A percentile compares a stretch with the other conserved stretches of the same genome.
Conservation (phyloP, 2,888 invertebrate species). For the Folsomia candida region DNA sequence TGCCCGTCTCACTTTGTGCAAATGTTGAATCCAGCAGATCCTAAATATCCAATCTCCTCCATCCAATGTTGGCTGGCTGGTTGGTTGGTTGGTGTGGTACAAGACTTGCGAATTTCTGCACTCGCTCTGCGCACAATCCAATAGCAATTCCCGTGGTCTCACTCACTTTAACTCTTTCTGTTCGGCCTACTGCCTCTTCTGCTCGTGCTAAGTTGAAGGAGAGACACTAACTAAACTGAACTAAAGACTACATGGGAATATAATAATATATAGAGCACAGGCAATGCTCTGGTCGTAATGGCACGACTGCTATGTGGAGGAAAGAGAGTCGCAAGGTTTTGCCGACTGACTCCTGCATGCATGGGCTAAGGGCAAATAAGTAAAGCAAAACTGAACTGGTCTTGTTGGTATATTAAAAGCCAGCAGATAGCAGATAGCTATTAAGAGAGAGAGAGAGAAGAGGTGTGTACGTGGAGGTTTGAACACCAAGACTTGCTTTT, state of each 20-base stretch:
- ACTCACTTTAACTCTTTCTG: neutral
- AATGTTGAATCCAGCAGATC: conserved; percentile 6
- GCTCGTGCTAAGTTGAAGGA: neutral
- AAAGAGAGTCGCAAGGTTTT: too few species aligned
- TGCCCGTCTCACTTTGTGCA: conserved; percentile 5
- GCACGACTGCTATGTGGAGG: too few species aligned
- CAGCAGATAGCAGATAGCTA: too few species aligned
- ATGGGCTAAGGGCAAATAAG: too few species aligned
- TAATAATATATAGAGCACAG: neutral
- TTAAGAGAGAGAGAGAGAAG: too few species aligned
- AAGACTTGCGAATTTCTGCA: conserved; percentile 1
- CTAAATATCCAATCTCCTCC: neutral
- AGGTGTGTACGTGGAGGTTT: neutral
- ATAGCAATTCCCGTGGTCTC: neutral
- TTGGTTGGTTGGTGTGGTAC: too few species aligned
- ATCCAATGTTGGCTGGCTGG: too few species aligned
- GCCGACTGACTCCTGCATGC: too few species aligned
- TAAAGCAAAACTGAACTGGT: neutral
- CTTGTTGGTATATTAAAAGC: too few species aligned
- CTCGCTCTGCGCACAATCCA: conserved; percentile 2
- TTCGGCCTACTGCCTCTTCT: neutral
- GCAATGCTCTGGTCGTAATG: too few species aligned
- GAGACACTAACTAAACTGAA: neutral
- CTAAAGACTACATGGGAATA: neutral
- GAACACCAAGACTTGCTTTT: neutral